Evolutionary conservation across 2,113 vertebrate species (phyloP).

Genomic region (Elachura formosa): DNA sequence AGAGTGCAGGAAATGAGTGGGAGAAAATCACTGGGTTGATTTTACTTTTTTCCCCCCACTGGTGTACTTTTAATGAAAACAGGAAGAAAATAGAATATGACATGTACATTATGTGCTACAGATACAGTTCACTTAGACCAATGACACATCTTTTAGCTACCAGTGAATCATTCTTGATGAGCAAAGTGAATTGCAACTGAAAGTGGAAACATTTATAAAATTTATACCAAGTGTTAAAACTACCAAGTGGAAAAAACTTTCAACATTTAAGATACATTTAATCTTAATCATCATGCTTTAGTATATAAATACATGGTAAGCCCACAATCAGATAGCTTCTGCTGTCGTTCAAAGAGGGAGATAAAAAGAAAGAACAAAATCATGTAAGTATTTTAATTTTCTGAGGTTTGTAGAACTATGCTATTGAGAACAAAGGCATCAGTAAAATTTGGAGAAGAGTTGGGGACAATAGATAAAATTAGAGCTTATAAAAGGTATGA

Average conservation of each 20-base stretch:
- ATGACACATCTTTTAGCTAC: neutral
- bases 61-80: neutral
- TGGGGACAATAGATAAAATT: neutral
- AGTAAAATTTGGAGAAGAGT: neutral
- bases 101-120: neutral
- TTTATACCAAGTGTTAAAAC: neutral
- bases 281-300: neutral
- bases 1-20: neutral
- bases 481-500: neutral
- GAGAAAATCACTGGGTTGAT: neutral
- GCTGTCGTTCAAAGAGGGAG: neutral
- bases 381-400: neutral
- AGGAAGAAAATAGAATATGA: slow-evolving; percentile 8
- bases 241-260: no score
- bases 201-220: neutral
- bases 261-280: no score
- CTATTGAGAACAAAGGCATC: neutral
- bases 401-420: neutral
- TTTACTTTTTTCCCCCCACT: neutral
- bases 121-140: neutral
- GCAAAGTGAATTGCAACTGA: neutral
- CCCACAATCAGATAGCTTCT: neutral
- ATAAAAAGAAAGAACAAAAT: neutral
- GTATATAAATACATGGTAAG: neutral
- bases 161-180: neutral